These are phyloP conservation scores for Anniella stebbinsi DNA, from an alignment of 2,797 vertebrate genomes.

Conservation along the genomic window DNA sequence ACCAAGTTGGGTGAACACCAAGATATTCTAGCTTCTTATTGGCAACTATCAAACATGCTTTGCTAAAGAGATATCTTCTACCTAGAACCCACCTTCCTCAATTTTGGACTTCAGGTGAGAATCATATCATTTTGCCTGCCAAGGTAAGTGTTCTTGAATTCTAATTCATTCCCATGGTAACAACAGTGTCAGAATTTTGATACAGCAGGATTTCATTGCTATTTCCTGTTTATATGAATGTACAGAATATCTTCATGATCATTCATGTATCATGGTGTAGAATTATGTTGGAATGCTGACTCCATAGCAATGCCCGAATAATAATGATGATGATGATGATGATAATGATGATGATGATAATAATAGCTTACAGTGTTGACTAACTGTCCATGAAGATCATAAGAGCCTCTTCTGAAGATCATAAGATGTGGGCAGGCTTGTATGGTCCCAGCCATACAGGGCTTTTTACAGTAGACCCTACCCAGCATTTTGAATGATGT, in stretches of 20 bases:
- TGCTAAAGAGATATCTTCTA: too few relatives aligned
- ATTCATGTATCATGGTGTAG: neutral
- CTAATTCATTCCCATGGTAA: neutral
- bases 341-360: neutral
- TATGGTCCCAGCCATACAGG: too few relatives aligned
- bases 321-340: neutral
- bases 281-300: neutral
- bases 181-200: too few relatives aligned
- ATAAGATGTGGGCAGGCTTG: too few relatives aligned
- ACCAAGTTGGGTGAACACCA: neutral
- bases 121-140: neutral
- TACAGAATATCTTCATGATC: too few relatives aligned
- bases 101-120: neutral
- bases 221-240: neutral
- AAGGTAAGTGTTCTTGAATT: neutral
- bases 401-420: too few relatives aligned
- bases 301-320: neutral
- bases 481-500: too few relatives aligned
- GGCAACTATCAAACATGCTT: too few relatives aligned
- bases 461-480: too few relatives aligned
- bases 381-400: neutral
- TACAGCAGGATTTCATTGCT: too few relatives aligned
- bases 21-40: too few relatives aligned
- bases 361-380: neutral
- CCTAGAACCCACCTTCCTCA: neutral